These are phyloP conservation scores for Epizoanthus scotinus DNA, from an alignment of 92 coral and sea anemone genomes.

Conservation along the genomic window DNA sequence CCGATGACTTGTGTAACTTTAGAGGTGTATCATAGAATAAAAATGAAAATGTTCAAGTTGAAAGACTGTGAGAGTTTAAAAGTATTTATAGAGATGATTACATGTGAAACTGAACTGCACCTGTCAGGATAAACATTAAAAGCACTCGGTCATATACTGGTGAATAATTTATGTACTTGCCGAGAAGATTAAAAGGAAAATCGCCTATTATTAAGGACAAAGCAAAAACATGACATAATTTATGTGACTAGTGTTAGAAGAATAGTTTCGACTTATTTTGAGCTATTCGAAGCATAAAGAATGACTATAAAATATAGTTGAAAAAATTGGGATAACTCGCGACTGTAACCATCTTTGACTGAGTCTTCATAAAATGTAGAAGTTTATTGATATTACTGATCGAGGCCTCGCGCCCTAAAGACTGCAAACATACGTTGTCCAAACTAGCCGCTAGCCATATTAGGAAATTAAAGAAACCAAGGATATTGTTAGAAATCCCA, in stretches of 20 bases:
- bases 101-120: background rate
- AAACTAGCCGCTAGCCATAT: too few species aligned
- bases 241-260: background rate
- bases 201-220: background rate
- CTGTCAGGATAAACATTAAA: conserved; percentile 2
- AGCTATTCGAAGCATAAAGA: too few species aligned
- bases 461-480: too few species aligned
- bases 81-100: conserved; percentile 6
- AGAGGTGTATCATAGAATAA: background rate
- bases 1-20: background rate
- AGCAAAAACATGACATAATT: background rate
- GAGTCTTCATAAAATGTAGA: too few species aligned
- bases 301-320: too few species aligned
- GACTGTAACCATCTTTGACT: too few species aligned
- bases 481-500: too few species aligned
- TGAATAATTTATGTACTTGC: background rate
- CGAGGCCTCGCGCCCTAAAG: too few species aligned
- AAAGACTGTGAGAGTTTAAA: background rate
- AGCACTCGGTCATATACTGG: background rate
- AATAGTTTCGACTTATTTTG: too few species aligned
- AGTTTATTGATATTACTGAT: too few species aligned
- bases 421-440: too few species aligned
- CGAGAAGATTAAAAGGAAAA: background rate
- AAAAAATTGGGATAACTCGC: too few species aligned
- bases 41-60: background rate